Evolutionary conservation across 2,113 vertebrate genomes (phyloP).

Genomic region (Eonycteris spelaea): DNA sequence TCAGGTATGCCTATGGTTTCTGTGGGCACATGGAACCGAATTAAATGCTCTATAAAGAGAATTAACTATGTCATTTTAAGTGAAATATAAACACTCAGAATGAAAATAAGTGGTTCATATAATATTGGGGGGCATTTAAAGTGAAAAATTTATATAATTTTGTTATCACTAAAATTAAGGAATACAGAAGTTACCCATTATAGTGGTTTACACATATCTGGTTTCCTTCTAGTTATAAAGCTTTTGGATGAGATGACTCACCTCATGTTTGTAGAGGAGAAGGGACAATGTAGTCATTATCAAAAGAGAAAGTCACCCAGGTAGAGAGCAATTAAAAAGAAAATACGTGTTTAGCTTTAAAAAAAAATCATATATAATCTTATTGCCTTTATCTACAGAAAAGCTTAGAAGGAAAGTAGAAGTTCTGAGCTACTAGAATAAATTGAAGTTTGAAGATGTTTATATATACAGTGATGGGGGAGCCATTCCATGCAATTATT

Average conservation of each 20-base stretch:
- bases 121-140: neutral
- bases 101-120: neutral
- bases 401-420: neutral
- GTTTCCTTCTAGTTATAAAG: slow-evolving; percentile 11
- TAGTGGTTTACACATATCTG: neutral
- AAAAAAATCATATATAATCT: neutral
- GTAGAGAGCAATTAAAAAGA: neutral
- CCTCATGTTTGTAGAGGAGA: neutral
- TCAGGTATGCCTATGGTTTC: neutral
- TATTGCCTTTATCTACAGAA: neutral
- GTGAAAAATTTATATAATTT: neutral
- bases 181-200: neutral
- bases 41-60: neutral
- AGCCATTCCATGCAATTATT: neutral
- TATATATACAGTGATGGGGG: neutral
- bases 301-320: neutral
- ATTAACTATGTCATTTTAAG: neutral
- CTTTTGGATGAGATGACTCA: neutral
- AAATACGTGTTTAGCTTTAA: neutral
- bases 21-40: neutral
- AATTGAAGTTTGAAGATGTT: neutral
- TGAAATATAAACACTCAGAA: neutral
- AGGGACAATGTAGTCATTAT: neutral
- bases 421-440: neutral
- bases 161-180: neutral